Evolutionary conservation across 1,140 invertebrate species (phyloP), one percentile per base, ranked within the genome.

Genomic region (Scaptomyza graminum): DNA sequence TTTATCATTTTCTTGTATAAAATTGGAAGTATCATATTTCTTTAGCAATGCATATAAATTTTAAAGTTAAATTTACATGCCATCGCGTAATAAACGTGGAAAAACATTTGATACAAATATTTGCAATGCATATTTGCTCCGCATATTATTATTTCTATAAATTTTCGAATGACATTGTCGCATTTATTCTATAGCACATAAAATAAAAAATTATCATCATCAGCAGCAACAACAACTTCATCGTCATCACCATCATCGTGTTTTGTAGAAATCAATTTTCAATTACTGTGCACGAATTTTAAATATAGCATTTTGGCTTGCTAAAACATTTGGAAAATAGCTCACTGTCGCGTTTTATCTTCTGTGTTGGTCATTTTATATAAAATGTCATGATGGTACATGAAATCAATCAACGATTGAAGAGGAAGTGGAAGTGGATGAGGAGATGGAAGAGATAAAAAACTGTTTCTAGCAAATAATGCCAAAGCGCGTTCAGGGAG

Each of bases 221-320:
- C n/a, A 47, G 31, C 13, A 47, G 39, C 25, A 65, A 47, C 28
- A 55, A 25, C 41, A 39, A 2, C n/a, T n/a, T n/a, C n/a, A n/a
- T n/a, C n/a, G n/a, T 55, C 8, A 13, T 60, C 31, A 15, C 28
- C 31, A 49, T 56, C n/a, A 56, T 52, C 34, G n/a, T 46, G 68
- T 49, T 34, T 34, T 46, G 63, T 52, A 50, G 59, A 69, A 82
- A 88, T 87, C 78, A 82, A 82, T 87, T 79, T 85, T 87, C 81
- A 78, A 85, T 85, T 85, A 82, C 70, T 34, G 62, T 39, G 63
- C 59, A 69, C 74, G 69, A 52, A 72, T 76, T 75, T 74, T 54
- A 74, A 78, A 63, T 66, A 82, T 60, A 63, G 52, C 66, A 57
- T 57, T 64, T 61, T 72, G 78, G 81, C 82, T 78, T 78, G 34